These are phyloP conservation scores for Drosophila antonietae DNA, from an alignment of 2,888 invertebrate genomes.

Conservation along the genomic window DNA sequence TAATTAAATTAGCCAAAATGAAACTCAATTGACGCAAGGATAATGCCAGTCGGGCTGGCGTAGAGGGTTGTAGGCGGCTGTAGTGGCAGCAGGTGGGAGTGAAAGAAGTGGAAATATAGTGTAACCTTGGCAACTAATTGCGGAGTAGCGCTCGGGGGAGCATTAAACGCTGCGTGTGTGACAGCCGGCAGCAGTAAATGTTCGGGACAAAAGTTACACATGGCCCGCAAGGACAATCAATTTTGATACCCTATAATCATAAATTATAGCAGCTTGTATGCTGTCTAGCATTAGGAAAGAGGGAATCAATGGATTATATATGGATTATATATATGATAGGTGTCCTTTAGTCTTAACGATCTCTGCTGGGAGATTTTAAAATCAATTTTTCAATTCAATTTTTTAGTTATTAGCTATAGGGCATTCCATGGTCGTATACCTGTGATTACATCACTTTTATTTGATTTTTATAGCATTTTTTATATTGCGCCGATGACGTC, in stretches of 20 bases:
- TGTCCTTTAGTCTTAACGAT: neutral
- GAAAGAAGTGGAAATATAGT: conserved; percentile 15
- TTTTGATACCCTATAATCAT: conserved; percentile 28
- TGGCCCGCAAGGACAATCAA: conserved; percentile 41
- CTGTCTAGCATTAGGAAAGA: neutral
- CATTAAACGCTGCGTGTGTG: conserved; percentile 62
- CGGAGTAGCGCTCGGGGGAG: conserved; percentile 39
- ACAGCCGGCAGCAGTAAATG: conserved; percentile 17
- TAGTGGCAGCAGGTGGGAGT: conserved; percentile 4
- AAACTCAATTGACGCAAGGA: conserved; percentile 66
- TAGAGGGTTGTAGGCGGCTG: conserved; percentile 7
- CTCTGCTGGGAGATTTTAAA: neutral
- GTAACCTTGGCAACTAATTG: conserved; percentile 70
- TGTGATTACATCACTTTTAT: neutral
- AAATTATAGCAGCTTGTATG: neutral
- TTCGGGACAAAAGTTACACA: conserved; percentile 29
- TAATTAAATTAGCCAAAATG: conserved; percentile 68
- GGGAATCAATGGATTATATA: neutral
- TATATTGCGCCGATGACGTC: conserved; percentile 64
- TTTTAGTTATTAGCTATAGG: neutral
- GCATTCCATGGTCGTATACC: neutral
- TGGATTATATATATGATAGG: no score
- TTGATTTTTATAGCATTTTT: conserved; percentile 65
- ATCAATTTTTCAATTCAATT: neutral
- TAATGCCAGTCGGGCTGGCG: conserved; percentile 13